Base-by-base conservation (phyloP, 2,888 invertebrate species). In the Hecatera dysodea region DNA sequence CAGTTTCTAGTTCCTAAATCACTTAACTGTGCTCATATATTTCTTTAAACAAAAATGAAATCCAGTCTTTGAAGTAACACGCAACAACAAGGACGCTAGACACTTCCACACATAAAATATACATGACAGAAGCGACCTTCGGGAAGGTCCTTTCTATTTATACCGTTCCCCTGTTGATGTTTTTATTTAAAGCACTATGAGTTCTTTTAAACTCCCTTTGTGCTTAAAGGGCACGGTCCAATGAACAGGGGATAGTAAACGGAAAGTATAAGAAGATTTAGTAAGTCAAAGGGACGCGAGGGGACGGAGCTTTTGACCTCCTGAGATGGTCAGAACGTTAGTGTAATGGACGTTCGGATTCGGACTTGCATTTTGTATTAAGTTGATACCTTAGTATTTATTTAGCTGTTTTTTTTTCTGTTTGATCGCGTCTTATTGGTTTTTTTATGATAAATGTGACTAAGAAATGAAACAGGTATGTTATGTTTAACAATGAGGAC, bases 191-290 rank as follows among this genome's bases (percentile, higher is more conserved):
- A 65, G 67, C 55, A 63, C 62, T 74, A 65, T 67, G 68, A 83
- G 61, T 86, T 84, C 78, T 84, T 83, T 81, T 78, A 84, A 85
- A 86, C 66, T 82, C 73, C 83, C 78, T 83, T 75, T 69, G 66
- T 73, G 77, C 74, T 73, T 69, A 76, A 78, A 77, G 81, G 71
- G 63, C 74, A 86, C 85, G 87, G 76, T 82, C 75, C 82, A 87
- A 69, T 83, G 84, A 69, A 68, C 83, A 78, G 71, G 67, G 83
- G 83, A 74, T 86, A 81, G 81, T 81, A 84, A 87, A 86, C 81
- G 83, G 80, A 78, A 81, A 78, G 64, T 81, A 79, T 90, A 87
- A 86, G 85, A 85, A 87, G 88, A 88, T 90, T 90, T 90, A 84
- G 81, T 87, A 87, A 88, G 87, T 86, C 88, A 88, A n/a, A 60